Evolutionary conservation across 2,113 vertebrate genomes (phyloP).

Genomic region (Sardina pilchardus): DNA sequence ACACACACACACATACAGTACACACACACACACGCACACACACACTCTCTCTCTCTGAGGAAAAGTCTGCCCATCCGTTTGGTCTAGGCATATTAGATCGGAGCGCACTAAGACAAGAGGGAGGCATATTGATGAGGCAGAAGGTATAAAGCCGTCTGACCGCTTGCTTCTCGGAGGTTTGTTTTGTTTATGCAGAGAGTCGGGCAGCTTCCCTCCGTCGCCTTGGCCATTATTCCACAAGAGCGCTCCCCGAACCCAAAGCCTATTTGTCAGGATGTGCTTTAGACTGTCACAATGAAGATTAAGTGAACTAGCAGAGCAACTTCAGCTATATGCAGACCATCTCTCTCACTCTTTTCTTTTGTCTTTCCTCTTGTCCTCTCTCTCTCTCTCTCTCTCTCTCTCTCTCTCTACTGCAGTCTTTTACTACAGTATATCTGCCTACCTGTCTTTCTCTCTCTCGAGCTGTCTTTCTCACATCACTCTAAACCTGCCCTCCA

Average conservation of each 20-base stretch:
- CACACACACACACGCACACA: neutral
- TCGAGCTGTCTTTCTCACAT: neutral
- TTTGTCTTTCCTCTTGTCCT: neutral
- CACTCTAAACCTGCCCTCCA: neutral
- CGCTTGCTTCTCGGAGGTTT: neutral
- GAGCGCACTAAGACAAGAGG: neutral
- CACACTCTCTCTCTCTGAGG: neutral
- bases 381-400: neutral
- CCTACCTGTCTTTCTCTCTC: constrained; percentile 16
- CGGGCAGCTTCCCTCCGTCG: neutral
- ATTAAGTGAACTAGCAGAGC: neutral
- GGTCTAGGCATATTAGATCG: neutral
- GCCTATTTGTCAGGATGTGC: constrained; percentile 8
- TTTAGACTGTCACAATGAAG: neutral
- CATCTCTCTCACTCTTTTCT: neutral
- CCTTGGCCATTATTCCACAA: neutral
- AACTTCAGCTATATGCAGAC: neutral
- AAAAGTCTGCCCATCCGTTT: neutral
- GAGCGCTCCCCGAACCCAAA: neutral
- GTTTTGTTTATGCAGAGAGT: neutral
- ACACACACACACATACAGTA: neutral
- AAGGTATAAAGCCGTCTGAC: neutral
- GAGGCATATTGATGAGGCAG: neutral
- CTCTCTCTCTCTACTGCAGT: neutral
- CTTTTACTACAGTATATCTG: neutral